phyloP scores from a whole-genome alignment of 2,113 vertebrate genomes.

The Blennius ocellaris region DNA sequence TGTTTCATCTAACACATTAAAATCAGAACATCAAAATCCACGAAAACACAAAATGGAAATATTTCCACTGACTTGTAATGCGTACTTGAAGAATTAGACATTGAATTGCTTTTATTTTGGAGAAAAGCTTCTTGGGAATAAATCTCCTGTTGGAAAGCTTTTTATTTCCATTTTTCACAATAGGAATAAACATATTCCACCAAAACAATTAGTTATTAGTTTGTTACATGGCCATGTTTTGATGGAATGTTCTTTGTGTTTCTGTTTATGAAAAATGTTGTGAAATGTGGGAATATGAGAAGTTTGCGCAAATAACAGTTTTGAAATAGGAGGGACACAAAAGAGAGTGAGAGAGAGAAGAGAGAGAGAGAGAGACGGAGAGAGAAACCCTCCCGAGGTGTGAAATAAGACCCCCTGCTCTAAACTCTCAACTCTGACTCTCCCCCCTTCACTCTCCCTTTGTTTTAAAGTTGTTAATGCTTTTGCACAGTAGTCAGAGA shows the following conservation, averaged over 20 bases:
- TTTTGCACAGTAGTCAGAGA: slow-evolving; percentile 40
- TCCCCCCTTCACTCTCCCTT: not conserved
- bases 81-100: not conserved
- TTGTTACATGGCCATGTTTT: no score
- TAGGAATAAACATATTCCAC: no score
- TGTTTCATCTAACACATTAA: slow-evolving; percentile 10
- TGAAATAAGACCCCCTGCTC: slow-evolving; percentile 40
- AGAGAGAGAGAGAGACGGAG: not conserved
- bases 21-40: slow-evolving; percentile 5
- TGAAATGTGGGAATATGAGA: not conserved
- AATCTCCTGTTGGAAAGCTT: no score
- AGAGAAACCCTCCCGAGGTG: slow-evolving; percentile 35
- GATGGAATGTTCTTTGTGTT: not conserved
- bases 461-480: slow-evolving; percentile 45
- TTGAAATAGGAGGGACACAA: slow-evolving; percentile 7
- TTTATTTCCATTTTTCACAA: no score
- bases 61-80: not conserved
- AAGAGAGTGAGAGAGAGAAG: not conserved
- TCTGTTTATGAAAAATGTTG: slow-evolving; percentile 10
- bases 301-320: slow-evolving; percentile 10
- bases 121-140: no score
- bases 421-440: slow-evolving; percentile 23
- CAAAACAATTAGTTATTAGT: no score
- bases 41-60: not conserved
- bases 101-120: no score